Percentiles rank a stretch among this genome's conserved stretches.
phyloP scores from a whole-genome alignment of 2,113 vertebrate species.

The Callocephalon fimbriatum region DNA sequence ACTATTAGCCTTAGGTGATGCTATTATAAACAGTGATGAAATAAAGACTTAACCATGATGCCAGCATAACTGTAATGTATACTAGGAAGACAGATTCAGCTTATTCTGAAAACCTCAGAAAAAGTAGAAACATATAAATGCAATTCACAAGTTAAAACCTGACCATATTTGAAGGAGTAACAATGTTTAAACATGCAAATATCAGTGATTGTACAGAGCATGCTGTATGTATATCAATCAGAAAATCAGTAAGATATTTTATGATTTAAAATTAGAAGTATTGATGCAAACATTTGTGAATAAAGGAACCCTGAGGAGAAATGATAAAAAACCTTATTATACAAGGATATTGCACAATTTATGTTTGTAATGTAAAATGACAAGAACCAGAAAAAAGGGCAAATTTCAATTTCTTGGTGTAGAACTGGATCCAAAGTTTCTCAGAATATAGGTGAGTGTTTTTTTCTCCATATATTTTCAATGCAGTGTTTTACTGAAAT shows the following conservation, averaged over 20 bases:
- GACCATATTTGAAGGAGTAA: not conserved
- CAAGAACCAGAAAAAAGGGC: not conserved
- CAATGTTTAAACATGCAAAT: not conserved
- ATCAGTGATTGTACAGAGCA: not conserved
- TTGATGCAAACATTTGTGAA: not conserved
- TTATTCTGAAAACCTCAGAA: not conserved
- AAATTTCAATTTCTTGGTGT: not conserved
- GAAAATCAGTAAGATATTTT: not conserved
- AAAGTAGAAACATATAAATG: not conserved
- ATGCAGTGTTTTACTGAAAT: not conserved
- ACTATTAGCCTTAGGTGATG: not conserved
- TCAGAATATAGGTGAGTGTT: not conserved
- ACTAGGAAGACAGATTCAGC: not conserved
- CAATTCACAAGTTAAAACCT: not conserved
- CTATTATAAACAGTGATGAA: not conserved
- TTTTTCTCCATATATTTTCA: rapidly evolving
- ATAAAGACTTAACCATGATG: not conserved
- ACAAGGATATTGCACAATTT: not conserved
- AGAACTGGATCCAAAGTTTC: not conserved
- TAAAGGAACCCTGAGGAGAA: not conserved
- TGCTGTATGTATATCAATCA: not conserved
- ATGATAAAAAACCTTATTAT: not conserved
- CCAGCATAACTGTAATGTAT: not conserved
- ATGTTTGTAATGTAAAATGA: not conserved
- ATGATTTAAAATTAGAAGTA: not conserved